Evolutionary conservation across 2,888 invertebrate genomes (phyloP).

Genomic region (Machimus rusticus): DNA sequence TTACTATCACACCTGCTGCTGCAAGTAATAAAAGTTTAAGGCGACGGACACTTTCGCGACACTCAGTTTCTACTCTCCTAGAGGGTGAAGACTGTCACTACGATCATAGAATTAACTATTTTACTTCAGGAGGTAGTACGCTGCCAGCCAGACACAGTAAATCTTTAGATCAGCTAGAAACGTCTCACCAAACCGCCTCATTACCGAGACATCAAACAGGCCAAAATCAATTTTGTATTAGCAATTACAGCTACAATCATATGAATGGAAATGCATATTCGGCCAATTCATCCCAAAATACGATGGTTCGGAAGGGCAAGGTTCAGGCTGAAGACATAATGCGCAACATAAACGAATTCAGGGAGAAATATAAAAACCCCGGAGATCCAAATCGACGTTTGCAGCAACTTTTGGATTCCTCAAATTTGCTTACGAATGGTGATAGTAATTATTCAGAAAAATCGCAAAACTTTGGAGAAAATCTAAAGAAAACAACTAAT

Average conservation of each 20-base stretch:
- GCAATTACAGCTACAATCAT: neutral
- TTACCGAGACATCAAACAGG: conserved; percentile 46
- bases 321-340: conserved; percentile 67
- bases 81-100: conserved; percentile 53
- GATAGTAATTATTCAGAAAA: conserved; percentile 27
- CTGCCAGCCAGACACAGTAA: conserved; percentile 80
- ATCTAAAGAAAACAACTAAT: conserved; percentile 50
- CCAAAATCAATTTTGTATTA: conserved; percentile 1
- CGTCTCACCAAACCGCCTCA: conserved; percentile 58
- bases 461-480: conserved; percentile 46
- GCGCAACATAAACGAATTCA: conserved; percentile 70
- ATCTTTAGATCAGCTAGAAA: conserved; percentile 79
- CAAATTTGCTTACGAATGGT: conserved; percentile 2
- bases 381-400: conserved; percentile 58
- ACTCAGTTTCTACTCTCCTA: conserved; percentile 69
- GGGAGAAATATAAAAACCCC: conserved; percentile 70
- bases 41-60: conserved; percentile 65
- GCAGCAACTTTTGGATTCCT: conserved; percentile 46
- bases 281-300: conserved; percentile 47
- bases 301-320: conserved; percentile 51
- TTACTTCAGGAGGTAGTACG: conserved; percentile 61
- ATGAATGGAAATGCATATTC: conserved; percentile 16
- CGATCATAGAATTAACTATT: conserved; percentile 48
- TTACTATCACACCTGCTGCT: conserved; percentile 69
- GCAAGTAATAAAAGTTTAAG: conserved; percentile 51